phyloP scores from a whole-genome alignment of 2,113 vertebrate species.

The Stigmatopora nigra region DNA sequence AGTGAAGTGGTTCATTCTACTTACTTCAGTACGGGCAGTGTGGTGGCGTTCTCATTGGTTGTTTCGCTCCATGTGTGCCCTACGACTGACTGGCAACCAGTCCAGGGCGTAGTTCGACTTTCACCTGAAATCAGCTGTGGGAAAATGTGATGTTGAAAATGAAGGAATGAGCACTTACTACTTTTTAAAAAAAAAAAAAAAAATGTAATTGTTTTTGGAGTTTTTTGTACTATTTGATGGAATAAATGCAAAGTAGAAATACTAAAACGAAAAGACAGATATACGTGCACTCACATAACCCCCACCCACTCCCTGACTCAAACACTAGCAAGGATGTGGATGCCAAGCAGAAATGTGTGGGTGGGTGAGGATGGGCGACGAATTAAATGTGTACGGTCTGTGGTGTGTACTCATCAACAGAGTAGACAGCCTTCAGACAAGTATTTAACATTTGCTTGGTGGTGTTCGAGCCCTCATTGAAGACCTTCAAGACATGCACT shows the following conservation, averaged over 20 bases:
- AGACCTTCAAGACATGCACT: conserved; percentile 67
- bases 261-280: not conserved
- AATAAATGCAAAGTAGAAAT: not conserved
- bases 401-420: conserved; percentile 21
- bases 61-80: no score
- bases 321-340: not conserved
- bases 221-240: not conserved
- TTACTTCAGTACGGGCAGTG: no score
- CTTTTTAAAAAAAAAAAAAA: no score
- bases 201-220: no score
- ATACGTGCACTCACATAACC: not conserved
- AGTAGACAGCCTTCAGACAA: conserved; percentile 4
- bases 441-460: not conserved
- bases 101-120: no score
- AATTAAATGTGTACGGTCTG: conserved; percentile 38
- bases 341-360: conserved; percentile 16
- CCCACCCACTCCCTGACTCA: not conserved
- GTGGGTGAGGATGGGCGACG: conserved; percentile 31
- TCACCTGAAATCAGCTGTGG: no score
- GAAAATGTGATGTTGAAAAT: no score
- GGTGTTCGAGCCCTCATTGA: conserved; percentile 11
- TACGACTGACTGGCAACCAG: no score
- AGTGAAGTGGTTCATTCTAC: no score
- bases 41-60: no score
- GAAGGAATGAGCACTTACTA: no score